Percentiles rank a stretch among this genome's conserved stretches.
These are phyloP conservation scores for Mythimna loreyi DNA, from an alignment of 2,888 invertebrate genomes.

Conservation along the genomic window DNA sequence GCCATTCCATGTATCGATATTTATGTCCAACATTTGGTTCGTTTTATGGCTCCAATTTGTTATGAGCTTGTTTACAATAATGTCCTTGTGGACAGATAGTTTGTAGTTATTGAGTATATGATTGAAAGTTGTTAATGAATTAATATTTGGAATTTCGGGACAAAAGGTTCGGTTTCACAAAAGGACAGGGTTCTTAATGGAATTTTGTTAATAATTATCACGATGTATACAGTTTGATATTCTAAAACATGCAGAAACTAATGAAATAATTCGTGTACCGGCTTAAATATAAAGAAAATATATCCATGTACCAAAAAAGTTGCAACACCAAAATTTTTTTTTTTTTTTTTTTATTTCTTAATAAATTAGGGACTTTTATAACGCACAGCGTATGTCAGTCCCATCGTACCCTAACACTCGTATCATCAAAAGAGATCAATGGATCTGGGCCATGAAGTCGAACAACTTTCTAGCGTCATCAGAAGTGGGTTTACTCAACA, in stretches of 20 bases:
- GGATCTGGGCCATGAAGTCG: too few relatives aligned
- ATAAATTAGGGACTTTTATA: too few relatives aligned
- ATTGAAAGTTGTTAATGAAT: conserved; percentile 15
- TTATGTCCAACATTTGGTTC: conserved; percentile 57
- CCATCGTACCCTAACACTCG: too few relatives aligned
- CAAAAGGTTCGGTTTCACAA: not conserved
- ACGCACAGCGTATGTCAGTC: too few relatives aligned
- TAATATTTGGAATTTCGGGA: conserved; percentile 8
- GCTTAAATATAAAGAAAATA: too few relatives aligned
- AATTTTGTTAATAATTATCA: not conserved
- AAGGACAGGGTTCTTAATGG: not conserved
- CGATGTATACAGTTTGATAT: not conserved
- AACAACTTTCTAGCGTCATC: too few relatives aligned
- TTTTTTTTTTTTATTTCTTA: too few relatives aligned
- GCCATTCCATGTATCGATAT: conserved; percentile 60
- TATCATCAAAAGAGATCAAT: too few relatives aligned
- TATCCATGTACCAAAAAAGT: too few relatives aligned
- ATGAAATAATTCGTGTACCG: not conserved
- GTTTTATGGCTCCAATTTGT: conserved; percentile 65
- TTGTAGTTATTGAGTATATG: conserved; percentile 17
- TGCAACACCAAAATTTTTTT: not conserved
- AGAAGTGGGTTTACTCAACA: too few relatives aligned
- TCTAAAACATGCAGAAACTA: not conserved
- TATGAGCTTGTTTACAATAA: conserved; percentile 63
- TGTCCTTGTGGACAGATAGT: conserved; percentile 38